Conservation (phyloP, 2,113 vertebrate genomes). For the Nerophis lumbriciformis region DNA sequence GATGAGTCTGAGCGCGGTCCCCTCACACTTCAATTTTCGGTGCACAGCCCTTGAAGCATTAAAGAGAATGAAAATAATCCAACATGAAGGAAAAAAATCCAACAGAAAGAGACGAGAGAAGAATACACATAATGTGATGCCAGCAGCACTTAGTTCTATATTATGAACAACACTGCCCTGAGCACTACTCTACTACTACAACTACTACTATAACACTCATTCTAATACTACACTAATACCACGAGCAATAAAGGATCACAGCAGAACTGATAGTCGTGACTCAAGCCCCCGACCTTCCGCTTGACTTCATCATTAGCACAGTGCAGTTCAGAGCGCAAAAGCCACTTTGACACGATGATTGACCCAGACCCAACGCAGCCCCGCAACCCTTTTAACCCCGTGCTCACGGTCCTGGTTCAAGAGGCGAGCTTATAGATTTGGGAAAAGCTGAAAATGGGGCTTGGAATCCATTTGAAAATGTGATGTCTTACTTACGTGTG, state of each 20-base stretch:
- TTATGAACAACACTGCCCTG: too few relatives aligned
- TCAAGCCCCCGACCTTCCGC: slow-evolving; percentile 28
- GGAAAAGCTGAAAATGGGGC: slow-evolving; percentile 35
- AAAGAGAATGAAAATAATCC: too few relatives aligned
- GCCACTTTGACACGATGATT: slow-evolving; percentile 35
- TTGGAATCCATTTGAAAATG: slow-evolving; percentile 43
- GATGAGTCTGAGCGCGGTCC: too few relatives aligned
- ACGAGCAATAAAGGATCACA: background rate
- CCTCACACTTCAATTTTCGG: too few relatives aligned
- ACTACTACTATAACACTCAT: background rate
- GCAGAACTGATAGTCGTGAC: background rate
- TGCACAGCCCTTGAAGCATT: too few relatives aligned
- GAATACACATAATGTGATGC: too few relatives aligned
- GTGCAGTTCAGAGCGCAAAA: slow-evolving; percentile 27
- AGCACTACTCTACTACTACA: background rate
- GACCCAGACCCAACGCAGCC: slow-evolving; percentile 28
- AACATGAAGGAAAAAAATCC: background rate
- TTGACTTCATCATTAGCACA: slow-evolving; percentile 18
- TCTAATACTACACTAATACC: background rate
- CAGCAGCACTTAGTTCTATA: too few relatives aligned
- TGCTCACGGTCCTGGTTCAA: slow-evolving; percentile 22
- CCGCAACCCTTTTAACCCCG: slow-evolving; percentile 28
- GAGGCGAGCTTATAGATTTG: slow-evolving; percentile 46
- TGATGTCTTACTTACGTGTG: slow-evolving; percentile 31
- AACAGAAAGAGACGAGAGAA: background rate